These are phyloP conservation scores for Chrysolina haemoptera DNA, from an alignment of 2,888 invertebrate species.

Conservation along the genomic window DNA sequence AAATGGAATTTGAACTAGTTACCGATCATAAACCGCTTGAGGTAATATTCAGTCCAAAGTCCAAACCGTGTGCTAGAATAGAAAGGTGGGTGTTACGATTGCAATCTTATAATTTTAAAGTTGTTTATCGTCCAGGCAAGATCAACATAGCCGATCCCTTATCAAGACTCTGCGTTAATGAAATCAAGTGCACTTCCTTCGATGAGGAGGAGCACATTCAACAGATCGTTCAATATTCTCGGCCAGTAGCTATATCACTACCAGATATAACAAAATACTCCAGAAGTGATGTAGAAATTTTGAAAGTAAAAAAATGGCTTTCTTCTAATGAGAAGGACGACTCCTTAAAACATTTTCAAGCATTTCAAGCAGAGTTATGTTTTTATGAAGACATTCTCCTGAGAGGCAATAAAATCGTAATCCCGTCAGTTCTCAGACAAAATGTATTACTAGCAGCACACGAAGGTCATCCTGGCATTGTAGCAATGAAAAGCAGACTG, in stretches of 20 bases:
- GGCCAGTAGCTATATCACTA: neutral
- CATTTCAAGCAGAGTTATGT: constrained; percentile 51
- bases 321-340: neutral
- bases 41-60: constrained; percentile 54
- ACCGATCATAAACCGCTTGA: constrained; percentile 43
- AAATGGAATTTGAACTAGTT: constrained; percentile 10
- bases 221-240: no score
- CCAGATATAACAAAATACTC: neutral
- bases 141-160: constrained; percentile 44
- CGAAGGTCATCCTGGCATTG: constrained; percentile 64
- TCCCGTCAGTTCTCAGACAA: neutral
- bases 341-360: neutral
- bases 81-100: constrained; percentile 33
- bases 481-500: constrained; percentile 59
- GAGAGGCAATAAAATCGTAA: constrained; percentile 45
- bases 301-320: neutral
- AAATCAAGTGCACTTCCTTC: no score
- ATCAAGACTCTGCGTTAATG: constrained; percentile 35
- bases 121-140: constrained; percentile 45
- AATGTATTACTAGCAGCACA: constrained; percentile 53
- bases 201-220: no score
- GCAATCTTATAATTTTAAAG: constrained; percentile 40
- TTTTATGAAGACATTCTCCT: constrained; percentile 41
- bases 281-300: neutral
- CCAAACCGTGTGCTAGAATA: constrained; percentile 50